These are phyloP conservation scores for Catamblyrhynchus diadema DNA, from an alignment of 2,797 vertebrate genomes.

Conservation along the genomic window DNA sequence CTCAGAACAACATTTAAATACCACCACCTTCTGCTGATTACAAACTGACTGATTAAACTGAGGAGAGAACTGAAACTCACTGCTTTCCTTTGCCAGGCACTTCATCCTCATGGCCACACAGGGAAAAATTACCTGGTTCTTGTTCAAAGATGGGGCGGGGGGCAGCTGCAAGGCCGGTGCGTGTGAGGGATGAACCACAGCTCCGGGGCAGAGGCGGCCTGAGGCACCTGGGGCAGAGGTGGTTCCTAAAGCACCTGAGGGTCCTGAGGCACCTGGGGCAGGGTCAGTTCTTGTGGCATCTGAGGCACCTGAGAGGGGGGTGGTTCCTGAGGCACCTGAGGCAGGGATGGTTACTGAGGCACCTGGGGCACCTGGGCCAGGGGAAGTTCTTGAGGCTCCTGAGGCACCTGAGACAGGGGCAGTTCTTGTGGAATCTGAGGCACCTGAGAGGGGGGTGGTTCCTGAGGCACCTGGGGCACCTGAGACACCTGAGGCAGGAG, in stretches of 20 bases:
- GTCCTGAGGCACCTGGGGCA: too few species aligned
- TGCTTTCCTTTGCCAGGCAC: fast-evolving
- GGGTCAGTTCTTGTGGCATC: too few species aligned
- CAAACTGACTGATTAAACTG: neutral
- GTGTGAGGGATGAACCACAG: neutral
- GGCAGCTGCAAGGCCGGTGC: fast-evolving
- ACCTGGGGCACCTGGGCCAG: too few species aligned
- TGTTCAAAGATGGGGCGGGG: neutral
- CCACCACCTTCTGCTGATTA: neutral
- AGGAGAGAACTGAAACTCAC: neutral
- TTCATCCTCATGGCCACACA: fast-evolving
- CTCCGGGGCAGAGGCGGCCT: neutral
- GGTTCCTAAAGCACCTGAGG: too few species aligned
- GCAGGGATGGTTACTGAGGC: fast-evolving
- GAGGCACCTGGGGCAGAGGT: neutral
- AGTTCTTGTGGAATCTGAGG: too few species aligned
- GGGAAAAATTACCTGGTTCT: fast-evolving
- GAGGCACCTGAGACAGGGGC: neutral
- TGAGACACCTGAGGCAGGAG: too few species aligned
- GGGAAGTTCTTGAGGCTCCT: too few species aligned
- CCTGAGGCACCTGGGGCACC: too few species aligned
- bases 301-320: neutral
- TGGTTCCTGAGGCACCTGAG: neutral
- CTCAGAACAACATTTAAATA: constrained; percentile 12
- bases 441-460: fast-evolving